A percentile compares a stretch with the other conserved stretches of the same genome.
Conservation (phyloP, 1,140 invertebrate species). For the Bombus terrestris region DNA sequence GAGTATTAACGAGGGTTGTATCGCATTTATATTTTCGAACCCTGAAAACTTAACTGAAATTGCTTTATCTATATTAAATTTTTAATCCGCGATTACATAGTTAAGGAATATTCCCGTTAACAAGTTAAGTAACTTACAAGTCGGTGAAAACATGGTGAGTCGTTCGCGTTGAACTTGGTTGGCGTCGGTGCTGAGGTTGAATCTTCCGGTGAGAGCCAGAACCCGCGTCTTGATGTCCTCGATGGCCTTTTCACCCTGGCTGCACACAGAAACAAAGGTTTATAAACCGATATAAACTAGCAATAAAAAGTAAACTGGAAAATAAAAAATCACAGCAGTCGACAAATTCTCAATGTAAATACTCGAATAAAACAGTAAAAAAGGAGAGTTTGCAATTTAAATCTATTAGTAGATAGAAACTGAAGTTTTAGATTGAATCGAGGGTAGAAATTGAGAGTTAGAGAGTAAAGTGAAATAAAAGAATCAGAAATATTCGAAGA, state of each 20-base stretch:
- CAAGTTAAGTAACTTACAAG: constrained; percentile 72
- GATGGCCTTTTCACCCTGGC: constrained; percentile 79
- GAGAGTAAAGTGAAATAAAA: neutral
- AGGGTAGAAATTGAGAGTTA: neutral
- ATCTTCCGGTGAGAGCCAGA: constrained; percentile 77
- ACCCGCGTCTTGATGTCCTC: constrained; percentile 79
- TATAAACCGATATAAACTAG: neutral
- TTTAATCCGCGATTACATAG: neutral
- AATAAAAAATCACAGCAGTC: neutral
- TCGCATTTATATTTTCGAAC: neutral
- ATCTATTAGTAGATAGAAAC: neutral
- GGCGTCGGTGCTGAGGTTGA: constrained; percentile 72
- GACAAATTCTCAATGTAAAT: neutral
- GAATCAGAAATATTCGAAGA: too few species aligned
- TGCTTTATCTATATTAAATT: neutral
- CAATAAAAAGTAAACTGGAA: too few species aligned
- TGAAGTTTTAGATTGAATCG: neutral
- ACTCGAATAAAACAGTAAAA: too few species aligned
- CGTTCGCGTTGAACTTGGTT: constrained; percentile 76
- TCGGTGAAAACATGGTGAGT: constrained; percentile 78
- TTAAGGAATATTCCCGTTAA: constrained; percentile 15
- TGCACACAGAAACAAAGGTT: constrained; percentile 69
- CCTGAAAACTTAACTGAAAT: neutral
- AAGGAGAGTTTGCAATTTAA: neutral
- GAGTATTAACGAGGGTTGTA: neutral